phyloP scores from a whole-genome alignment of 2,113 vertebrate genomes.

The Zosterops borbonicus region DNA sequence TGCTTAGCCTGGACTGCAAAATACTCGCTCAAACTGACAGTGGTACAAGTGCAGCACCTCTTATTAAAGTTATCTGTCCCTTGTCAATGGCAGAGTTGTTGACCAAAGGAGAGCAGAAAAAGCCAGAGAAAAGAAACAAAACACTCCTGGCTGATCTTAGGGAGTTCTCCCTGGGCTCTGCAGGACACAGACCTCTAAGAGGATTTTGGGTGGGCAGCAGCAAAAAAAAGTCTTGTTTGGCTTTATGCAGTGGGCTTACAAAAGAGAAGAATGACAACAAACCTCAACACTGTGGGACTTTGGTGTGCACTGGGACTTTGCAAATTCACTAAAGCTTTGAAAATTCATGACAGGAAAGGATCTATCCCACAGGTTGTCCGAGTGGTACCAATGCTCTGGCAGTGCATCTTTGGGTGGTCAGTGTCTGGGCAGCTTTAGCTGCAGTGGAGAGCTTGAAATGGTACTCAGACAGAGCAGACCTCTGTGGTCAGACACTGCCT shows the following conservation, averaged over 20 bases:
- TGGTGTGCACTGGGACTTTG: neutral
- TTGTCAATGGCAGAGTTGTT: neutral
- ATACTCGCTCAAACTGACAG: neutral
- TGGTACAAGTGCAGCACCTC: neutral
- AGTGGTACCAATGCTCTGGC: neutral
- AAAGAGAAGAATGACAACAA: neutral
- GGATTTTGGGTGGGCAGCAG: neutral
- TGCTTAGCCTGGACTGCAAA: neutral
- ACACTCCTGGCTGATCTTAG: neutral
- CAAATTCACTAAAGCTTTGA: neutral
- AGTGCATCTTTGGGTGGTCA: accelerated
- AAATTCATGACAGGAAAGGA: neutral
- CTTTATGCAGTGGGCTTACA: neutral
- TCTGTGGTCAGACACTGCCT: neutral
- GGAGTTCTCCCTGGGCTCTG: neutral
- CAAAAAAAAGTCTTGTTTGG: neutral
- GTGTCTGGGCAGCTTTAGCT: neutral
- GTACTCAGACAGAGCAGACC: neutral
- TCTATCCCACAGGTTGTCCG: neutral
- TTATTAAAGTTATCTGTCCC: neutral
- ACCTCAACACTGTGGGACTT: neutral
- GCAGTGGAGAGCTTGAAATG: neutral
- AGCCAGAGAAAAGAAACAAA: neutral
- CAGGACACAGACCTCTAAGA: neutral
- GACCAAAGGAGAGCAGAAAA: neutral